These are phyloP conservation scores for Parnassius orleans DNA, from an alignment of 2,888 invertebrate species.

Conservation along the genomic window DNA sequence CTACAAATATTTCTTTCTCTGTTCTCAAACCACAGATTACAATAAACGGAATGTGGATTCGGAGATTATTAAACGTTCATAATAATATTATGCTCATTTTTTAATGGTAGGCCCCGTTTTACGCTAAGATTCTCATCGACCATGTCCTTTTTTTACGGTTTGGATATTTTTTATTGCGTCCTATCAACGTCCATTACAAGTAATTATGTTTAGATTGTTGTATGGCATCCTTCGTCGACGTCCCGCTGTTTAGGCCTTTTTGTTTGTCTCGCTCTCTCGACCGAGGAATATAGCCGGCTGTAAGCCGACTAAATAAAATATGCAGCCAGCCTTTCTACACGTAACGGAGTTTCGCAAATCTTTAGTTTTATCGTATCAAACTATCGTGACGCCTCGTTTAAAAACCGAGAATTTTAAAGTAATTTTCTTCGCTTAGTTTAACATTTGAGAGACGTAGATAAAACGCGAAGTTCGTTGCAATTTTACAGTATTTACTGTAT, in stretches of 20 bases:
- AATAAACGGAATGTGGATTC: constrained; percentile 54
- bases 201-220: constrained; percentile 67
- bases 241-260: constrained; percentile 54
- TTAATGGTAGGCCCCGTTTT: constrained; percentile 31
- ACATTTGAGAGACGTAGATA: constrained; percentile 1
- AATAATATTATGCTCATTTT: constrained; percentile 34
- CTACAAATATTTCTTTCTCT: constrained; percentile 43
- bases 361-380: constrained; percentile 42
- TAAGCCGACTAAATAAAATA: constrained; percentile 37
- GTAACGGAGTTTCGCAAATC: constrained; percentile 35
- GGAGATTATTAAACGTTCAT: constrained; percentile 29
- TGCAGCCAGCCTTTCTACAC: constrained; percentile 28
- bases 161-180: constrained; percentile 30
- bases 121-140: constrained; percentile 29
- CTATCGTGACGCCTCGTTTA: constrained; percentile 38
- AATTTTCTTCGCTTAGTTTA: constrained; percentile 12
- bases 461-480: constrained; percentile 2
- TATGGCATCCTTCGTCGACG: constrained; percentile 52
- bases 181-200: constrained; percentile 65
- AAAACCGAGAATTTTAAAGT: constrained; percentile 33
- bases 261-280: constrained; percentile 35
- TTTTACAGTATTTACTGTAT: constrained; percentile 19
- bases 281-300: constrained; percentile 30
- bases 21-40: constrained; percentile 42
- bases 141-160: constrained; percentile 22